These are phyloP conservation scores for Paralichthys olivaceus DNA, from an alignment of 2,113 vertebrate genomes.

Conservation along the genomic window DNA sequence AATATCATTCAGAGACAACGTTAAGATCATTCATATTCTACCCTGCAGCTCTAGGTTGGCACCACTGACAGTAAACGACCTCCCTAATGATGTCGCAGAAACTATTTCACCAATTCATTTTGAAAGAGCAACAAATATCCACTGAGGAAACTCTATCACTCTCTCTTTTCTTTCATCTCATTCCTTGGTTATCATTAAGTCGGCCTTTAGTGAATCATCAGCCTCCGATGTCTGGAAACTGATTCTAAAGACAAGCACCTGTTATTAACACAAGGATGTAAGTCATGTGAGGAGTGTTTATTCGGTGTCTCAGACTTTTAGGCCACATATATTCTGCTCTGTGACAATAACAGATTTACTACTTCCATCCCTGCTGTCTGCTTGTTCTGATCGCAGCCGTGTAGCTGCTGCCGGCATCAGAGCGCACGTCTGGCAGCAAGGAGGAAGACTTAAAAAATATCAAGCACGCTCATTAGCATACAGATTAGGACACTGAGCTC, in stretches of 20 bases:
- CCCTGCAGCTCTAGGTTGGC: no score
- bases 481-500: slow-evolving; percentile 47
- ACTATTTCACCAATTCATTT: background rate
- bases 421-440: slow-evolving; percentile 18
- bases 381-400: slow-evolving; percentile 29
- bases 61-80: background rate
- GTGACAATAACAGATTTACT: slow-evolving; percentile 20
- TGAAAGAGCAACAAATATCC: background rate
- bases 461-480: slow-evolving; percentile 61
- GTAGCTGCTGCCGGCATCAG: slow-evolving; percentile 35
- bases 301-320: slow-evolving; percentile 20
- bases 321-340: slow-evolving; percentile 10
- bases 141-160: no score
- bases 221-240: slow-evolving; percentile 23
- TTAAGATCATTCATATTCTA: no score
- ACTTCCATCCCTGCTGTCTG: background rate
- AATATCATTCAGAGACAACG: no score
- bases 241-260: slow-evolving; percentile 23
- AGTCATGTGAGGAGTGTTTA: background rate
- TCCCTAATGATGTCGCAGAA: background rate
- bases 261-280: slow-evolving; percentile 42
- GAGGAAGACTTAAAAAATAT: slow-evolving; percentile 48
- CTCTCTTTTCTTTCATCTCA: slow-evolving; percentile 6
- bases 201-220: slow-evolving; percentile 23
- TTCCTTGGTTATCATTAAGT: slow-evolving; percentile 27